These are phyloP conservation scores for Phrynocephalus vlangalii DNA, from an alignment of 2,797 vertebrate genomes.

Conservation along the genomic window DNA sequence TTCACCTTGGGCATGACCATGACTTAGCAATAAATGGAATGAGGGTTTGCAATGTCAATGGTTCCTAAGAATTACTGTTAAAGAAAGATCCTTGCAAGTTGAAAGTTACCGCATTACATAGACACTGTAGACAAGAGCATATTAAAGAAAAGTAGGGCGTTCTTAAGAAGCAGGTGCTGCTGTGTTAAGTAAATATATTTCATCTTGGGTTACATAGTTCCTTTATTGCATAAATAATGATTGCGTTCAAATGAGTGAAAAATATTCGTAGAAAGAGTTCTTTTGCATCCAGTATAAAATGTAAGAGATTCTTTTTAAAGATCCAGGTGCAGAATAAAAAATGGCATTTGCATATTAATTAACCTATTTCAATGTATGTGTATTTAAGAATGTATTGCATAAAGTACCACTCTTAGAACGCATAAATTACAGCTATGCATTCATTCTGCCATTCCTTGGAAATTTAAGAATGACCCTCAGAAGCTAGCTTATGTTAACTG, in stretches of 20 bases:
- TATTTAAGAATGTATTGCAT: slow-evolving; percentile 37
- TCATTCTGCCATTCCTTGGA: neutral
- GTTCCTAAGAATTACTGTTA: neutral
- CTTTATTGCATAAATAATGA: slow-evolving; percentile 47
- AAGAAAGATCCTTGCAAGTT: neutral
- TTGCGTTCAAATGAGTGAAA: slow-evolving; percentile 43
- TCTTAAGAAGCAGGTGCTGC: slow-evolving; percentile 30
- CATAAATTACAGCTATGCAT: neutral
- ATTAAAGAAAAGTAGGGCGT: slow-evolving; percentile 25
- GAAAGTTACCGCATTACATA: neutral
- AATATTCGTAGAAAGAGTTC: slow-evolving; percentile 26
- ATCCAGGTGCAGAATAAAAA: slow-evolving; percentile 23
- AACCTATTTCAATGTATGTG: slow-evolving; percentile 44
- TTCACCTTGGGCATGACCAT: neutral
- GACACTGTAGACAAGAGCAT: slow-evolving; percentile 23
- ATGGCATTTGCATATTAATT: slow-evolving; percentile 26
- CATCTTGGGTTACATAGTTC: slow-evolving; percentile 13
- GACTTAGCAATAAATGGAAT: neutral
- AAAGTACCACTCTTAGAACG: neutral
- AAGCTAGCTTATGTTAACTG: neutral
- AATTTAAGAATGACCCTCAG: neutral
- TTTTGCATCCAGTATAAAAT: slow-evolving; percentile 26
- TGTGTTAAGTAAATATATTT: slow-evolving; percentile 25
- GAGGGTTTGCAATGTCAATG: neutral
- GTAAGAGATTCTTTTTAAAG: slow-evolving; percentile 53